Evolutionary conservation across 1,140 invertebrate genomes (phyloP).

Genomic region (Danaus plexippus): DNA sequence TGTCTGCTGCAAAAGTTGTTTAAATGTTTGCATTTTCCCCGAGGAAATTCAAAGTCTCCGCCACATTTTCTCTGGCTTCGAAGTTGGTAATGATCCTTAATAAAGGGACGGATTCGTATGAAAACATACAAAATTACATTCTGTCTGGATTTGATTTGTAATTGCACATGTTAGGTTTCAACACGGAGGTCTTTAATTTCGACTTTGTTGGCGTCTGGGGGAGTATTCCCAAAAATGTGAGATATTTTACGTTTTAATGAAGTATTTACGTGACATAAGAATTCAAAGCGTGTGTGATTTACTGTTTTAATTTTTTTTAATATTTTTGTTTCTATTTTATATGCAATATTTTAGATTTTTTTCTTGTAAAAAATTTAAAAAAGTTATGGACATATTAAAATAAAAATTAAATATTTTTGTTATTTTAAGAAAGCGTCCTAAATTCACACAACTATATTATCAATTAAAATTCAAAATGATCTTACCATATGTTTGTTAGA

Average conservation of each 20-base stretch:
- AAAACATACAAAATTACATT: conserved; percentile 41
- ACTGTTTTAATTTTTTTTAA: neutral
- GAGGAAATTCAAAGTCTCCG: conserved; percentile 12
- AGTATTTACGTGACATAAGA: conserved; percentile 4
- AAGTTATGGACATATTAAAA: neutral
- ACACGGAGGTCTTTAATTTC: conserved; percentile 28
- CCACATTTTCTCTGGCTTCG: conserved; percentile 18
- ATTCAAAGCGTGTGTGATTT: neutral
- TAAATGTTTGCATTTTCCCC: conserved; percentile 10
- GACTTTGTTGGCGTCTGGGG: conserved; percentile 8
- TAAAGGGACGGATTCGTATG: conserved; percentile 22
- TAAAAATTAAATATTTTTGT: too few species aligned
- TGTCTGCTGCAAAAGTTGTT: conserved; percentile 11
- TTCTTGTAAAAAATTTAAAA: conserved; percentile 1
- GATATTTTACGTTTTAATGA: conserved; percentile 6
- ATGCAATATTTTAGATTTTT: neutral
- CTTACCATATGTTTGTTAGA: too few species aligned
- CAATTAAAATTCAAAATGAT: too few species aligned
- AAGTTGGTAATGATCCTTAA: conserved; percentile 18
- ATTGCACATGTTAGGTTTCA: conserved; percentile 39
- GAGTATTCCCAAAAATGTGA: conserved; percentile 10
- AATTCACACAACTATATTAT: too few species aligned
- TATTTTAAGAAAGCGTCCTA: too few species aligned
- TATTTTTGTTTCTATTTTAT: neutral
- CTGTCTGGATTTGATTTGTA: conserved; percentile 42